These are phyloP conservation scores for Caenorhabditis afra DNA, from an alignment of 2,888 invertebrate genomes.

Conservation along the genomic window DNA sequence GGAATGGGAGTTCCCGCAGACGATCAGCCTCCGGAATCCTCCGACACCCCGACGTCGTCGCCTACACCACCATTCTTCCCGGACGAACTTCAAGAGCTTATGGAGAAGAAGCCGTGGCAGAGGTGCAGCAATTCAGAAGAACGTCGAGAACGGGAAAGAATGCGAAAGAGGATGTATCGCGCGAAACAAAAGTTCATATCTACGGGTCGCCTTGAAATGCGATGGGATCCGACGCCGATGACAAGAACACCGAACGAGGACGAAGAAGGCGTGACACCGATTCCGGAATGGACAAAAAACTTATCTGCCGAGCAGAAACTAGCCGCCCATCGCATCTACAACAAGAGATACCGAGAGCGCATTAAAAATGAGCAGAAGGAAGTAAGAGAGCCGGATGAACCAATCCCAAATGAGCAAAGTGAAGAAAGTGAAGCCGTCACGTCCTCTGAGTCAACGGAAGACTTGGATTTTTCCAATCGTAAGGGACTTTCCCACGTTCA, in stretches of 20 bases:
- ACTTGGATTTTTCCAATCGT: conserved; percentile 6
- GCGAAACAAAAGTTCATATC: conserved; percentile 44
- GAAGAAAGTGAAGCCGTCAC: too few relatives aligned
- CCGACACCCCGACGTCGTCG: background rate
- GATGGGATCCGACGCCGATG: conserved; percentile 47
- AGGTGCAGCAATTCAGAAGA: conserved; percentile 27
- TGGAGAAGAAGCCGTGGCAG: conserved; percentile 39
- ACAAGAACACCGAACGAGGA: conserved; percentile 41
- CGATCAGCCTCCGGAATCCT: background rate
- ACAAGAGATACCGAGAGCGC: conserved; percentile 42
- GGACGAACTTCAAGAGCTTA: background rate
- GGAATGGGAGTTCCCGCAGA: background rate
- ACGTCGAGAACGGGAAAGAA: conserved; percentile 41
- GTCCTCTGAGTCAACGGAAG: background rate
- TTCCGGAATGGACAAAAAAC: conserved; percentile 31
- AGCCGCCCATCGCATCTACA: conserved; percentile 45
- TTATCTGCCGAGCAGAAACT: conserved; percentile 26
- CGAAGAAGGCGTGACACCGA: conserved; percentile 34
- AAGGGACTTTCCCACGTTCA: background rate
- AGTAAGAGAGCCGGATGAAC: too few relatives aligned
- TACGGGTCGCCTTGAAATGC: conserved; percentile 42
- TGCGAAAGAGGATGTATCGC: conserved; percentile 44
- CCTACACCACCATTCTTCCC: background rate
- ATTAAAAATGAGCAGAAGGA: conserved; percentile 9
- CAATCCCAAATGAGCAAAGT: too few relatives aligned